A percentile compares a stretch with the other conserved stretches of the same genome.
Evolutionary conservation across 2,888 invertebrate species (phyloP).

Genomic region (Drosophila phalerata): DNA sequence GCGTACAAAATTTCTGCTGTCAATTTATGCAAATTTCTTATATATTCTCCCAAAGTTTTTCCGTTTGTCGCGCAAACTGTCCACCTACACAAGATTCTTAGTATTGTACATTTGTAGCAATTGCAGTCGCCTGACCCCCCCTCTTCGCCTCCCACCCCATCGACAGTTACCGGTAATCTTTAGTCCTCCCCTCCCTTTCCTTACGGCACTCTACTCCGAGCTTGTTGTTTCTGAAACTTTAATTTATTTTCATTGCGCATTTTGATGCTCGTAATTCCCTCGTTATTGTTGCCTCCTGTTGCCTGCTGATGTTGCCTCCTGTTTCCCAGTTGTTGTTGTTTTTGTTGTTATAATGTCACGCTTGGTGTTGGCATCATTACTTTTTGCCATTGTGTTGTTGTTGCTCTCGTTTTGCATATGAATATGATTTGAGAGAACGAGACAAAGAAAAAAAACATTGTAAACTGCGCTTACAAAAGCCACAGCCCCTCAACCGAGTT

Average conservation of each 20-base stretch:
- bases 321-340: slow-evolving; percentile 29
- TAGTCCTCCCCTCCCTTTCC: background rate
- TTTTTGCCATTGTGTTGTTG: slow-evolving; percentile 68
- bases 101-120: slow-evolving; percentile 51
- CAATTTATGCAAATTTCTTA: slow-evolving; percentile 80
- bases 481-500: slow-evolving; percentile 47
- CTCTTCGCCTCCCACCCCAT: background rate
- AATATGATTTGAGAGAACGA: slow-evolving; percentile 71
- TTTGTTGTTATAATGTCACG: slow-evolving; percentile 71
- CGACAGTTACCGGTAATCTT: slow-evolving; percentile 39
- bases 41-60: slow-evolving; percentile 46
- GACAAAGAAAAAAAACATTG: slow-evolving; percentile 56
- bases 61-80: slow-evolving; percentile 27
- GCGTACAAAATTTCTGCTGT: slow-evolving; percentile 66
- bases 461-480: slow-evolving; percentile 75
- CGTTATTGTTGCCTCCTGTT: slow-evolving; percentile 81
- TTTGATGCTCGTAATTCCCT: slow-evolving; percentile 83
- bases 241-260: slow-evolving; percentile 84
- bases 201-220: slow-evolving; percentile 9
- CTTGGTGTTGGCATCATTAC: slow-evolving; percentile 81
- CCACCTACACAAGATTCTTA: slow-evolving; percentile 50
- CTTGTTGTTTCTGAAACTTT: slow-evolving; percentile 77
- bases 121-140: slow-evolving; percentile 34
- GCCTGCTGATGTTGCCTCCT: slow-evolving; percentile 43
- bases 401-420: slow-evolving; percentile 74